phyloP scores from a whole-genome alignment of 2,797 vertebrate species.

The Takifugu rubripes region DNA sequence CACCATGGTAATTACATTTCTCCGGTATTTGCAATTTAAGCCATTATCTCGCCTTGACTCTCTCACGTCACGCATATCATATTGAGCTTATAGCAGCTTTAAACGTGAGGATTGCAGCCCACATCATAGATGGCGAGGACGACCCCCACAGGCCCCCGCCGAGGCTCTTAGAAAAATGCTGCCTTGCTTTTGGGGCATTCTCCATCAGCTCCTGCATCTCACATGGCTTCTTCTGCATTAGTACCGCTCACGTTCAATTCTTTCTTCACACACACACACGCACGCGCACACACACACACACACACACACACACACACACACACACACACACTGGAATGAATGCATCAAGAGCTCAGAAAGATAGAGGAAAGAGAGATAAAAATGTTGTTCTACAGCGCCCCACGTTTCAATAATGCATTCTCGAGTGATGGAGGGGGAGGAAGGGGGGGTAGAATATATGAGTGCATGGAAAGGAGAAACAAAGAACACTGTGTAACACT shows the following conservation, averaged over 20 bases:
- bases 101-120: constrained; percentile 26
- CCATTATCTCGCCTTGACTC: constrained; percentile 1
- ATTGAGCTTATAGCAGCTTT: constrained; percentile 36
- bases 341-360: constrained; percentile 33
- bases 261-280: neutral
- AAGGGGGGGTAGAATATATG: constrained; percentile 9
- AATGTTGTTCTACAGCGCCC: constrained; percentile 53
- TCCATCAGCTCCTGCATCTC: neutral
- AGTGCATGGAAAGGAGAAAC: constrained; percentile 14
- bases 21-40: constrained; percentile 12
- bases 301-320: constrained; percentile 14
- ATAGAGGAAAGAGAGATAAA: constrained; percentile 21
- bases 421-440: constrained; percentile 31
- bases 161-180: neutral
- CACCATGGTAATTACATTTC: constrained; percentile 10
- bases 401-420: constrained; percentile 55
- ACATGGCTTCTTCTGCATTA: constrained; percentile 12
- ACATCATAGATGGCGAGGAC: neutral
- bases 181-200: neutral
- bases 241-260: constrained; percentile 3
- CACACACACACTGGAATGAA: constrained; percentile 31
- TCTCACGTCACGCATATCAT: constrained; percentile 28
- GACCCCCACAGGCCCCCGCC: neutral
- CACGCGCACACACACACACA: constrained; percentile 5
- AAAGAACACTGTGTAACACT: constrained; percentile 23